Conservation (phyloP, 2,797 vertebrate genomes). For the Ctenochaetus hawaiiensis region DNA sequence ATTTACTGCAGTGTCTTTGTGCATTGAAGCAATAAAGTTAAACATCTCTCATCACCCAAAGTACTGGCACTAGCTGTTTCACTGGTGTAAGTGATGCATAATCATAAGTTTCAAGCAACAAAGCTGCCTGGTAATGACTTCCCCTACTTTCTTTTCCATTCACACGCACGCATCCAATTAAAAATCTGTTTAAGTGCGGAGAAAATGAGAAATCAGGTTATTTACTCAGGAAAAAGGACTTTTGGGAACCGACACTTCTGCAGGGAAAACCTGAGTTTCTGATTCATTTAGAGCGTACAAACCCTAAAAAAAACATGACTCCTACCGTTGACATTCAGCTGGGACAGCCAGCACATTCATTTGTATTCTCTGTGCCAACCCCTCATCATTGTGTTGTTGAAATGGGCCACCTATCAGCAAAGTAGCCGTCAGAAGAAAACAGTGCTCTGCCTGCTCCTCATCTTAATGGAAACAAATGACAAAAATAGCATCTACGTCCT, state of each 20-base stretch:
- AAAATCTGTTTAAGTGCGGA: background rate
- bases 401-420: constrained; percentile 41
- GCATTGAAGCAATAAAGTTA: background rate
- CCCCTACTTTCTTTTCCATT: background rate
- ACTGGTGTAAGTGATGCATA: background rate
- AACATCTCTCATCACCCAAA: background rate
- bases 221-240: too few relatives aligned
- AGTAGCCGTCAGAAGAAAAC: constrained; percentile 40
- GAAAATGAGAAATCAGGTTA: background rate
- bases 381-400: constrained; percentile 40
- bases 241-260: too few relatives aligned
- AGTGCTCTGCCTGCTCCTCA: constrained; percentile 23
- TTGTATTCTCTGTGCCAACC: constrained; percentile 34
- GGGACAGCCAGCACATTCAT: constrained; percentile 21
- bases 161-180: too few relatives aligned
- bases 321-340: constrained; percentile 3
- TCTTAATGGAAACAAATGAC: constrained; percentile 54
- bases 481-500: constrained; percentile 35
- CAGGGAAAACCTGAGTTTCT: too few relatives aligned
- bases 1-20: background rate
- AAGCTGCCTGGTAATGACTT: background rate
- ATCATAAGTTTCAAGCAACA: background rate
- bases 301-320: background rate
- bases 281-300: background rate
- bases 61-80: background rate